Conservation (phyloP, 2,888 invertebrate species). For the Zaprionus bogoriensis region DNA sequence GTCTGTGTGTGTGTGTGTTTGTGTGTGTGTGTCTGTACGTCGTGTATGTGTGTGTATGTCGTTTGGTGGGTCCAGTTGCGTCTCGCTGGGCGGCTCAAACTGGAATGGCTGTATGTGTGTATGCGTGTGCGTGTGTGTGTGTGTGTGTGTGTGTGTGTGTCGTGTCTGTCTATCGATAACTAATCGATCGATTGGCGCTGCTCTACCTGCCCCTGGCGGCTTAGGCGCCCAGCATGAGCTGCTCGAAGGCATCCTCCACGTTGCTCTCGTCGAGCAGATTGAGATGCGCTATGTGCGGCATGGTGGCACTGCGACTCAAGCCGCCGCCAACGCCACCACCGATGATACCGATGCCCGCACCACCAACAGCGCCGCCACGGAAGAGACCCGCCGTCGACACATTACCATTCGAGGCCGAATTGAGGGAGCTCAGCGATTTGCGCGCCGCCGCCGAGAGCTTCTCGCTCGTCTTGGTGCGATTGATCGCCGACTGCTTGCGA, state of each 20-base stretch:
- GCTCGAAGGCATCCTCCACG: constrained; percentile 94
- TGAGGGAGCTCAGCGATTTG: constrained; percentile 76
- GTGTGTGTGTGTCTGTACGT: constrained; percentile 12
- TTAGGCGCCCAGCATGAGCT: constrained; percentile 87
- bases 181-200: constrained; percentile 13
- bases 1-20: background rate
- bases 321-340: constrained; percentile 53
- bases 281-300: constrained; percentile 88
- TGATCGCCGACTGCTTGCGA: constrained; percentile 75
- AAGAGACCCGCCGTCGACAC: constrained; percentile 54
- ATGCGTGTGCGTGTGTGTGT: constrained; percentile 18
- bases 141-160: constrained; percentile 7
- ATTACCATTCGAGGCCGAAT: constrained; percentile 61
- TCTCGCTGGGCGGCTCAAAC: constrained; percentile 58
- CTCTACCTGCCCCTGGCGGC: background rate
- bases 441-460: constrained; percentile 83
- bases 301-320: constrained; percentile 89
- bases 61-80: constrained; percentile 59
- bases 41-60: constrained; percentile 32
- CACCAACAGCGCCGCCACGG: constrained; percentile 16
- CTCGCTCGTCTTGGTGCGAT: constrained; percentile 84
- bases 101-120: constrained; percentile 45
- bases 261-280: constrained; percentile 90
- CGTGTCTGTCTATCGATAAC: constrained; percentile 2
- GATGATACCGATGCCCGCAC: constrained; percentile 1